These are phyloP conservation scores for Erethizon dorsatum DNA, from an alignment of 2,797 vertebrate species.

Conservation along the genomic window DNA sequence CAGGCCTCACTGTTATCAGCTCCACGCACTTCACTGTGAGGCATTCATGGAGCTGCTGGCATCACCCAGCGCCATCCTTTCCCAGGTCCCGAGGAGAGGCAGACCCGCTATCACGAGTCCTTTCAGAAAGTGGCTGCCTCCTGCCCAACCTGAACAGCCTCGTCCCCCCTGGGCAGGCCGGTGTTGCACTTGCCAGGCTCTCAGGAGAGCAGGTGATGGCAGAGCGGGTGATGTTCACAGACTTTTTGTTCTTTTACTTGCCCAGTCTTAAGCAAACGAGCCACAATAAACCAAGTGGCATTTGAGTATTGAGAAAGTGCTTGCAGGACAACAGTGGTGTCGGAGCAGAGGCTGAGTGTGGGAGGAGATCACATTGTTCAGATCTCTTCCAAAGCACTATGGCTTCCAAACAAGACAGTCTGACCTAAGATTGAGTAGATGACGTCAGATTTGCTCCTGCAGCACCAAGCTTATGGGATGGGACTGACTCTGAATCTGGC, in stretches of 20 bases:
- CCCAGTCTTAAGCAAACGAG: constrained; percentile 57
- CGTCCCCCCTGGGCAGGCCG: not conserved
- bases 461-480: not conserved
- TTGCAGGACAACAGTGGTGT: constrained; percentile 12
- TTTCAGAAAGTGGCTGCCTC: constrained; percentile 4
- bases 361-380: constrained; percentile 24
- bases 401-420: not conserved
- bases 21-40: not conserved
- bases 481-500: not conserved
- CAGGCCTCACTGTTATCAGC: not conserved
- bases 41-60: not conserved
- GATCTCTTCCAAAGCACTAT: not conserved
- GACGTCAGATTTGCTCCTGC: not conserved
- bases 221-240: not conserved
- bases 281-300: constrained; percentile 8
- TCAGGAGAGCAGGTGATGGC: not conserved
- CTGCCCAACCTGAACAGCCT: not conserved
- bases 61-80: not conserved
- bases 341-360: not conserved
- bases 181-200: not conserved
- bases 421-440: not conserved
- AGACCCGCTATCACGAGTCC: not conserved
- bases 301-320: constrained; percentile 58
- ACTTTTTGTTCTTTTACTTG: constrained; percentile 60
- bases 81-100: not conserved